Evolutionary conservation across 2,888 invertebrate genomes (phyloP).

Genomic region (Pyrocoelia pectoralis): DNA sequence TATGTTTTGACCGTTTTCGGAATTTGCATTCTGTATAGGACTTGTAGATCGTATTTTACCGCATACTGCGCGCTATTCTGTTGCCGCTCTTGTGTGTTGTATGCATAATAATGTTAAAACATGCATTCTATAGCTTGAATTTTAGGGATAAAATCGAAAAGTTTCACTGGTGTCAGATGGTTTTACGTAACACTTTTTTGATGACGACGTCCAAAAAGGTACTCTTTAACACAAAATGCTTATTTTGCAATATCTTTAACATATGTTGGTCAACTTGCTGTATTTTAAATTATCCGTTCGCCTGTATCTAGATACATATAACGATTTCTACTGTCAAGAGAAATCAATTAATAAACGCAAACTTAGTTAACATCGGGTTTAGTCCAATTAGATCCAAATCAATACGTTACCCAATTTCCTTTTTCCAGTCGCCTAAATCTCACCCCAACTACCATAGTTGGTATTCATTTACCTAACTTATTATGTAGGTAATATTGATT

Average conservation of each 20-base stretch:
- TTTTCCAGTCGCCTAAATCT: no score
- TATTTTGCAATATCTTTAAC: not conserved
- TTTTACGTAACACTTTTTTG: slow-evolving; percentile 27
- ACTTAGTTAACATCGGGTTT: no score
- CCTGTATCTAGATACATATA: no score
- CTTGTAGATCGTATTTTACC: slow-evolving; percentile 37
- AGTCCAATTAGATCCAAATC: no score
- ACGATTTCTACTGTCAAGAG: no score
- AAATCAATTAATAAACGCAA: no score
- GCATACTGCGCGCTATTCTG: slow-evolving; percentile 36
- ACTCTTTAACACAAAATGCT: not conserved
- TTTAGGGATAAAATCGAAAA: slow-evolving; percentile 26
- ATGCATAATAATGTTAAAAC: slow-evolving; percentile 38
- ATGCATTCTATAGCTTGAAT: slow-evolving; percentile 28
- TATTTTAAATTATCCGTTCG: no score
- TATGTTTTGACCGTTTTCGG: slow-evolving; percentile 33
- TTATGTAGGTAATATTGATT: no score
- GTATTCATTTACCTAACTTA: no score
- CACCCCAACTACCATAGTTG: no score
- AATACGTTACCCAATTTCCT: no score
- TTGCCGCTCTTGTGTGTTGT: slow-evolving; percentile 34
- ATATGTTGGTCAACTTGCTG: not conserved
- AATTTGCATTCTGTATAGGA: slow-evolving; percentile 38
- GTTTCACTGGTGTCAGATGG: slow-evolving; percentile 30
- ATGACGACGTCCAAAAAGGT: slow-evolving; percentile 17